Conservation (phyloP, 2,113 vertebrate species). For the Panurus biarmicus region DNA sequence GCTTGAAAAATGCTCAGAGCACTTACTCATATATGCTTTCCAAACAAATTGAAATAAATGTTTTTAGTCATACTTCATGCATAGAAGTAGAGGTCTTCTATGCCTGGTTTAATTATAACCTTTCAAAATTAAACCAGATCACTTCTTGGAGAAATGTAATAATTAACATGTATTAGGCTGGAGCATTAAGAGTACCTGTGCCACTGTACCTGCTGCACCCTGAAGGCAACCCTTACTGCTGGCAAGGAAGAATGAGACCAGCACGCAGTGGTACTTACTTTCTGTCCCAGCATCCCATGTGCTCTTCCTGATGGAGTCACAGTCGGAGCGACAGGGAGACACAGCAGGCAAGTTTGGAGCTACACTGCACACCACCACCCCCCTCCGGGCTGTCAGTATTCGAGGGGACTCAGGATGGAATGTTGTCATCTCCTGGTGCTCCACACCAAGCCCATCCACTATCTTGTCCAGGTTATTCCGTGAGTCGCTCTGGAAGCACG, state of each 20-base stretch:
- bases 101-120: neutral
- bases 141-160: neutral
- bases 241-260: accelerated
- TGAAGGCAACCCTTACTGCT: neutral
- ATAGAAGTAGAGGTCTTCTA: neutral
- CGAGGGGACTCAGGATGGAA: constrained; percentile 92
- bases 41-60: neutral
- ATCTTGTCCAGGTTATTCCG: constrained; percentile 87
- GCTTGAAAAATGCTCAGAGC: neutral
- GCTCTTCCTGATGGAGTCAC: constrained; percentile 89
- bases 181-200: neutral
- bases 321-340: constrained; percentile 89
- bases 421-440: constrained; percentile 95
- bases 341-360: constrained; percentile 88
- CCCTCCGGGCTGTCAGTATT: constrained; percentile 83
- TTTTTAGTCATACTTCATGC: neutral
- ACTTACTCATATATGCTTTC: neutral
- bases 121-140: neutral
- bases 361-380: constrained; percentile 94
- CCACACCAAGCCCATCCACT: constrained; percentile 77
- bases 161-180: neutral
- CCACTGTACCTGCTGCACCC: neutral
- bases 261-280: constrained; percentile 63
- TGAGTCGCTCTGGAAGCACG: constrained; percentile 89
- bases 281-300: constrained; percentile 84